A percentile compares a stretch with the other conserved stretches of the same genome.
Conservation (phyloP, 2,888 invertebrate genomes). For the Iphiclides podalirius region DNA sequence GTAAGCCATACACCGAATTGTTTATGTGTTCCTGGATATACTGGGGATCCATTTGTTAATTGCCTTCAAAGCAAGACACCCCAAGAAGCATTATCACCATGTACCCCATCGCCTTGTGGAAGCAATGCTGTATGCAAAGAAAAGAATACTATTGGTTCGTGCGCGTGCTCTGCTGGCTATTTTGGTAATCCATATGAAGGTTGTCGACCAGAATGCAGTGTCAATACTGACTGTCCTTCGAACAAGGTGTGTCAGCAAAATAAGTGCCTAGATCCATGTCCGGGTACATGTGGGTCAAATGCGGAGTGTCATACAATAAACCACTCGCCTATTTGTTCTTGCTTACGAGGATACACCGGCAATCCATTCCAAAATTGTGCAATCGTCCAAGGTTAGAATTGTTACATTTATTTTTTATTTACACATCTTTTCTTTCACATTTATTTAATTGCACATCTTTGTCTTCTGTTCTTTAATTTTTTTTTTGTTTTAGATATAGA, state of each 20-base stretch:
- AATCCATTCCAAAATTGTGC: slow-evolving; percentile 76
- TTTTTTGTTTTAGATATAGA: slow-evolving; percentile 51
- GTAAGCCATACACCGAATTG: slow-evolving; percentile 87
- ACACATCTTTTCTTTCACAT: no score
- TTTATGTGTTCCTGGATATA: slow-evolving; percentile 82
- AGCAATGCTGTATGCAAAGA: slow-evolving; percentile 85
- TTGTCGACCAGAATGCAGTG: slow-evolving; percentile 87
- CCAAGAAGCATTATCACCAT: slow-evolving; percentile 77
- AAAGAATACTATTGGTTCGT: slow-evolving; percentile 85
- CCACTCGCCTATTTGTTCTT: slow-evolving; percentile 86
- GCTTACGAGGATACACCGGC: slow-evolving; percentile 82
- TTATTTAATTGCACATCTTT: neutral
- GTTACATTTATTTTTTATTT: no score
- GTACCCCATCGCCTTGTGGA: slow-evolving; percentile 86
- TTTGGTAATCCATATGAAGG: slow-evolving; percentile 83
- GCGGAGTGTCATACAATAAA: slow-evolving; percentile 86
- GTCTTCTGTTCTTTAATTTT: neutral
- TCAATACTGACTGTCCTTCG: slow-evolving; percentile 86
- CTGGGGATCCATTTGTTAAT: slow-evolving; percentile 86
- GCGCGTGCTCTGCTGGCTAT: slow-evolving; percentile 83
- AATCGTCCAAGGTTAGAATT: slow-evolving; percentile 51
- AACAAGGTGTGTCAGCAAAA: slow-evolving; percentile 86
- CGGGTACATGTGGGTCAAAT: slow-evolving; percentile 86
- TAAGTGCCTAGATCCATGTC: slow-evolving; percentile 88
- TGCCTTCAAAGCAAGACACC: slow-evolving; percentile 70